Base-by-base conservation (phyloP, 2,888 invertebrate species). In the Helobdella robusta region DNA sequence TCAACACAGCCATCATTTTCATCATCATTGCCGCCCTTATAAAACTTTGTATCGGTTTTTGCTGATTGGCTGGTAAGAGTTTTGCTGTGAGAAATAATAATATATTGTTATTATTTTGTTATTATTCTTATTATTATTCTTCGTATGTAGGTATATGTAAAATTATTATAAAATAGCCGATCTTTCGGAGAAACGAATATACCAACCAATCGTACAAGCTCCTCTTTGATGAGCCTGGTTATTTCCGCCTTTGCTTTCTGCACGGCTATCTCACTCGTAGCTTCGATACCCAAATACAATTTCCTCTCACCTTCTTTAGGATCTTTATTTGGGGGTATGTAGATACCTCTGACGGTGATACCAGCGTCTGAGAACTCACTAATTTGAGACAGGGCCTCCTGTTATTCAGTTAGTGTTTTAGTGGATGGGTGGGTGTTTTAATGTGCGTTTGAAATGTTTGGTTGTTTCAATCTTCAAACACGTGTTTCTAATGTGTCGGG, bases 341-440 rank as follows among this genome's bases (percentile, higher is more conserved):
- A 84, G 0, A 94, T 94, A n/a, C 98, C 98, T 52, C 97, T 85
- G 0, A 99, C 98, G 0, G 97, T 95, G 69, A 99, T 89, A 44
- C 98, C 98, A 0, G 97, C 98, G 79, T 99, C 98, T 0, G 95
- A 95, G 80, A 95, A 97, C 80, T 99, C 98, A 59, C 93, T 92
- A 74, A 99, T 95, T 77, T 97, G 91, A 0, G 93, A 93, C 71
- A 99, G 81, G 4, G 97, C 94, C 82, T 99, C 98, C 87, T 89
- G 83, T 5, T n/a, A n/a, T n/a, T n/a, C n/a, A n/a, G n/a, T n/a
- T n/a, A n/a, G n/a, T n/a, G n/a, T n/a, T n/a, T n/a, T n/a, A n/a
- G n/a, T n/a, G n/a, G n/a, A n/a, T n/a, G n/a, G n/a, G n/a, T n/a
- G n/a, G n/a, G n/a, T n/a, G n/a, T n/a, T n/a, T n/a, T n/a, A n/a